These are phyloP conservation scores for Chrysopa pallens DNA, from an alignment of 1,140 invertebrate genomes.

Conservation along the genomic window DNA sequence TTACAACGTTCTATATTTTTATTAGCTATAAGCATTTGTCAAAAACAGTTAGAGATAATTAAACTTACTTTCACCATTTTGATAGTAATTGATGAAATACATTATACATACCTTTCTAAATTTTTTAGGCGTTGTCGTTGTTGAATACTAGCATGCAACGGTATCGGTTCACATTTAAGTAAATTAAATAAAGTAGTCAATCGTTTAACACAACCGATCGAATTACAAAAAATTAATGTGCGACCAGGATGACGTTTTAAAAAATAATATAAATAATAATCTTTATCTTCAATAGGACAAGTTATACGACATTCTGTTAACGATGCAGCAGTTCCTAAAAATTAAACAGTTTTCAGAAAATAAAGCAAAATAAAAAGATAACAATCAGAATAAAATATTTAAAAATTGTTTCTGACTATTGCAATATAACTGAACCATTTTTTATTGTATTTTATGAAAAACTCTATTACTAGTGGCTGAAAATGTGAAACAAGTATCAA, in stretches of 20 bases:
- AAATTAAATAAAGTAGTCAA: constrained; percentile 66
- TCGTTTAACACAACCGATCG: constrained; percentile 79
- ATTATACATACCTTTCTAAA: constrained; percentile 49
- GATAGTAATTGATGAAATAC: too few species aligned
- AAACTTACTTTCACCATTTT: too few species aligned
- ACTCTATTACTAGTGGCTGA: neutral
- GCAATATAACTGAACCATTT: neutral
- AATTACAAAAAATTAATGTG: constrained; percentile 95
- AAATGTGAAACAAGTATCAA: too few species aligned
- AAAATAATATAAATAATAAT: constrained; percentile 89
- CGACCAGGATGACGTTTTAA: constrained; percentile 65
- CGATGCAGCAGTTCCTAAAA: constrained; percentile 56
- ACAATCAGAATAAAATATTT: too few species aligned
- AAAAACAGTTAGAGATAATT: too few species aligned
- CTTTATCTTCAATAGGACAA: constrained; percentile 66
- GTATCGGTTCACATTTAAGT: constrained; percentile 59
- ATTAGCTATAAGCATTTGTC: too few species aligned
- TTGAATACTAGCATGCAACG: constrained; percentile 88
- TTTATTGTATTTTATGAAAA: neutral
- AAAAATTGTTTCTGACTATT: too few species aligned
- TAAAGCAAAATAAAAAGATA: too few species aligned
- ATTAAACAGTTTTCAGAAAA: neutral
- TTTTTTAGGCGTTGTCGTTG: constrained; percentile 90
- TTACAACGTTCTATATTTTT: too few species aligned
- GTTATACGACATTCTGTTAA: constrained; percentile 69